Percentiles rank a stretch among this genome's conserved stretches.
Conservation (phyloP, 2,113 vertebrate species). For the Hystrix cristata region DNA sequence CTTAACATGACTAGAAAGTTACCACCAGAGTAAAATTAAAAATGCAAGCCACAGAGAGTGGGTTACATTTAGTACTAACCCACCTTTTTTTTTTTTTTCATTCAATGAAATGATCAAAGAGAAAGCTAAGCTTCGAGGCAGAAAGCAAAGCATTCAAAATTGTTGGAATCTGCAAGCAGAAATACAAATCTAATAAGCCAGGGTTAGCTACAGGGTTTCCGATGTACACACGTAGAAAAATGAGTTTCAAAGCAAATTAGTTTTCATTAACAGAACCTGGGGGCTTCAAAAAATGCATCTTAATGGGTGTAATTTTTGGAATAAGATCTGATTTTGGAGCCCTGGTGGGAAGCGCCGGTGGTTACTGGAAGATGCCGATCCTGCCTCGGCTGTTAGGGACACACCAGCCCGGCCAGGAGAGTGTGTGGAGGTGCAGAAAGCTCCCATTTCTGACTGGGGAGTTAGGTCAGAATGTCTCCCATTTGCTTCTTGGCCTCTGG, state of each 20-base stretch:
- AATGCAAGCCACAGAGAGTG: background rate
- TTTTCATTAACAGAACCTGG: conserved; percentile 19
- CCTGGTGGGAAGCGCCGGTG: no score
- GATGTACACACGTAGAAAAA: conserved; percentile 2
- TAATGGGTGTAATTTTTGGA: background rate
- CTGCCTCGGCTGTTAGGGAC: background rate
- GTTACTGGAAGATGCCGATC: background rate
- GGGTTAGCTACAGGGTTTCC: background rate
- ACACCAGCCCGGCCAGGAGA: background rate
- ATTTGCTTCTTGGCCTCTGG: background rate
- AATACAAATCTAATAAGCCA: background rate
- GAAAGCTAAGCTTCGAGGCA: conserved; percentile 1
- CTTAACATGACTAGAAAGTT: background rate
- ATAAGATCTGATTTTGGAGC: background rate
- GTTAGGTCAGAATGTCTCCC: background rate
- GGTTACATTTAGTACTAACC: conserved; percentile 35
- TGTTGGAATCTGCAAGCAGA: conserved; percentile 48
- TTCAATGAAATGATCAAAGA: background rate
- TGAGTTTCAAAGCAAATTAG: background rate
- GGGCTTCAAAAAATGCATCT: background rate
- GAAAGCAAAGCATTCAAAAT: conserved; percentile 23
- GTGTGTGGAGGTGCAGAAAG: fast-evolving
- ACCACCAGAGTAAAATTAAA: background rate
- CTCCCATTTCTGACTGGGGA: background rate
- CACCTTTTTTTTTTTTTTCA: background rate